Percentiles rank a stretch among this genome's conserved stretches.
Conservation (phyloP, 2,888 invertebrate species). For the Acanthosepion lycidas region DNA sequence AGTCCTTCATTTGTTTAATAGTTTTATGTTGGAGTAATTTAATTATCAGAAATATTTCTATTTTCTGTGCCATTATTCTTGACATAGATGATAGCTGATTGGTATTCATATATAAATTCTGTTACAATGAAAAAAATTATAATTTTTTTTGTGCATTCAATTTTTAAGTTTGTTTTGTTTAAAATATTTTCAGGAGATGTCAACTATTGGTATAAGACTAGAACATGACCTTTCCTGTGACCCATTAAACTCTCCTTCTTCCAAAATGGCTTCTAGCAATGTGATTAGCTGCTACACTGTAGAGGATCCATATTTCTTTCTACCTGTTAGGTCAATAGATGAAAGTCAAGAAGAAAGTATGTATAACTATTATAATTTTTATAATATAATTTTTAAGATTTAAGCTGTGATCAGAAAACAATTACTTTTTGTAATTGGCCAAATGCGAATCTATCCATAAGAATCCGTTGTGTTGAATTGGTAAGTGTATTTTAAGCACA, state of each 20-base stretch:
- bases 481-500: too few relatives aligned
- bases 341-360: conserved; percentile 69
- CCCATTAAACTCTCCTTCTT: conserved; percentile 54
- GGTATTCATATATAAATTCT: too few relatives aligned
- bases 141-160: too few relatives aligned
- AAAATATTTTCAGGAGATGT: conserved; percentile 60
- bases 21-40: too few relatives aligned
- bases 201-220: conserved; percentile 65
- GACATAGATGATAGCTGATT: too few relatives aligned
- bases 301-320: conserved; percentile 63
- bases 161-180: conserved; percentile 24
- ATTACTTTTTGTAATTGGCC: not conserved
- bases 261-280: conserved; percentile 60
- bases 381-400: not conserved
- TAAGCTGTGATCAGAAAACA: not conserved
- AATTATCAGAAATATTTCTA: too few relatives aligned
- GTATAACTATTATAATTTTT: conserved; percentile 55
- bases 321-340: conserved; percentile 55
- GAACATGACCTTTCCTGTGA: conserved; percentile 66
- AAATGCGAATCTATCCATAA: too few relatives aligned
- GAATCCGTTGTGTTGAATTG: too few relatives aligned
- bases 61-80: too few relatives aligned
- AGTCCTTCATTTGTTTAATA: too few relatives aligned
- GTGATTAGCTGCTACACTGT: conserved; percentile 66
- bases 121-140: too few relatives aligned